Percentiles rank a stretch among this genome's conserved stretches.
These are phyloP conservation scores for Sterrhoptilus dennistouni DNA, from an alignment of 2,113 vertebrate genomes.

Conservation along the genomic window DNA sequence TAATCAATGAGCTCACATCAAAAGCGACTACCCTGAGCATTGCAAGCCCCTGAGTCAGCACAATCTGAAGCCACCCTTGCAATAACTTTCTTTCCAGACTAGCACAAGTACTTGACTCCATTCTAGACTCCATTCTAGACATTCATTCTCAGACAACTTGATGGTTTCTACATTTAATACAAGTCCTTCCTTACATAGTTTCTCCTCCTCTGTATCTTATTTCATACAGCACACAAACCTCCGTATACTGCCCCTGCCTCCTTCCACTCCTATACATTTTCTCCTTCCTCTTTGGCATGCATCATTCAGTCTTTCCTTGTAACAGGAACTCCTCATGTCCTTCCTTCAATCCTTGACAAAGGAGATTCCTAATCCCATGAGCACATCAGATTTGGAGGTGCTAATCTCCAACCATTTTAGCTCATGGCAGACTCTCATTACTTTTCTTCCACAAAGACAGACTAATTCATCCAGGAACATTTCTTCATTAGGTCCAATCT, in stretches of 20 bases:
- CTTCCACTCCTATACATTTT: neutral
- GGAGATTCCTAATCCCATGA: neutral
- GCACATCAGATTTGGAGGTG: neutral
- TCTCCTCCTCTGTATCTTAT: neutral
- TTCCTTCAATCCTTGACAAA: neutral
- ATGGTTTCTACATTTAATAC: neutral
- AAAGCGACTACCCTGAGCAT: neutral
- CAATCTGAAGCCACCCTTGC: neutral
- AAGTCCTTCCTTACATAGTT: neutral
- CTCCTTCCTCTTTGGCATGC: neutral
- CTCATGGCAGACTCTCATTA: neutral
- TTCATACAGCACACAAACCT: neutral
- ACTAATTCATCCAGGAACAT: neutral
- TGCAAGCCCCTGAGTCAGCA: neutral
- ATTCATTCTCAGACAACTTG: neutral
- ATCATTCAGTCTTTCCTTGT: neutral
- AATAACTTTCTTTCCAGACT: neutral
- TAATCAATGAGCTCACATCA: neutral
- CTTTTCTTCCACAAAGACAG: neutral
- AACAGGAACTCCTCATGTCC: neutral
- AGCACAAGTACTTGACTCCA: neutral
- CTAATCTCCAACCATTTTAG: neutral
- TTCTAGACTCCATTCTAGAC: neutral
- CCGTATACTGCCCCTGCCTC: neutral
- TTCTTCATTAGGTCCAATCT: neutral